Evolutionary conservation across 2,113 vertebrate species (phyloP).

Genomic region (Synodontis membranacea): DNA sequence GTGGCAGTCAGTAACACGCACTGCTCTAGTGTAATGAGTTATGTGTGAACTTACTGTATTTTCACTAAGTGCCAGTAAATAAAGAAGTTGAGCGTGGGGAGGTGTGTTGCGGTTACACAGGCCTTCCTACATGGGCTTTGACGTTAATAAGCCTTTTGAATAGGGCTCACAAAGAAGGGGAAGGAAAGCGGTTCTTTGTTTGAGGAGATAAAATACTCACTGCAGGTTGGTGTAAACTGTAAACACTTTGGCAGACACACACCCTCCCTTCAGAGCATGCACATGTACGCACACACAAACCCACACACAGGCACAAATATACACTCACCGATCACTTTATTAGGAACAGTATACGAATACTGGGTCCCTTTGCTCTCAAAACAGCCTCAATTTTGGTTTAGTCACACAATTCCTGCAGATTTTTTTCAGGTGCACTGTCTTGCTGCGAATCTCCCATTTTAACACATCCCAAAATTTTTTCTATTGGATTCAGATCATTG

Average conservation of each 20-base stretch:
- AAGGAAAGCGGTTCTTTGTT: conserved; percentile 78
- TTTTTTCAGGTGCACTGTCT: neutral
- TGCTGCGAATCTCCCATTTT: neutral
- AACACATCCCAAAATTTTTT: neutral
- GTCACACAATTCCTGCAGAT: neutral
- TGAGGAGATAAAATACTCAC: conserved; percentile 62
- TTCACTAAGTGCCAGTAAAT: conserved; percentile 71
- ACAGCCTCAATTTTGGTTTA: neutral
- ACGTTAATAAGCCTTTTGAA: conserved; percentile 68
- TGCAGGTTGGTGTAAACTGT: conserved; percentile 52
- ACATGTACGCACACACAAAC: conserved; percentile 15
- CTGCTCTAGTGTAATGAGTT: conserved; percentile 17
- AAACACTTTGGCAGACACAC: conserved; percentile 42
- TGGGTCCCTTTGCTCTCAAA: neutral
- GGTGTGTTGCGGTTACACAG: conserved; percentile 66
- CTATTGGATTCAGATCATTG: neutral
- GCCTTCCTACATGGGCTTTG: conserved; percentile 63
- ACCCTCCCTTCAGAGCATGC: conserved; percentile 45
- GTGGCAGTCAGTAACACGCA: neutral
- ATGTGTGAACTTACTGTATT: conserved; percentile 74
- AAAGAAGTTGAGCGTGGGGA: conserved; percentile 67
- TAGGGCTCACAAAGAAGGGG: conserved; percentile 67
- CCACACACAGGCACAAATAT: conserved; percentile 20
- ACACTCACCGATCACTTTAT: neutral
- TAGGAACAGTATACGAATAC: neutral